Evolutionary conservation across 1,140 invertebrate genomes (phyloP).

Genomic region (Drosophila carrolli): DNA sequence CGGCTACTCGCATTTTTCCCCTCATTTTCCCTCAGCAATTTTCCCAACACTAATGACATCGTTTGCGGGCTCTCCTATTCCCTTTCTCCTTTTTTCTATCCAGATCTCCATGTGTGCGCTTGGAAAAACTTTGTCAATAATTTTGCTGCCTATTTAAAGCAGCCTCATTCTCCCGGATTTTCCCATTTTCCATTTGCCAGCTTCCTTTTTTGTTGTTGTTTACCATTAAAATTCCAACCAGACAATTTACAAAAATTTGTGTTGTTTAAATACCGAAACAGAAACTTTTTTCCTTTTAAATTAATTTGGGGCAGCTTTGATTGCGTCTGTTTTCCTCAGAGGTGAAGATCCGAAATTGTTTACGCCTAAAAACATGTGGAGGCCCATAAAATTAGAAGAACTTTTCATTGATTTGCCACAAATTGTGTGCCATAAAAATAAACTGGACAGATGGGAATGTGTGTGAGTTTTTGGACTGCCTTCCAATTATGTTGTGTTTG

Average conservation of each 20-base stretch:
- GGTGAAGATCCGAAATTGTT: slow-evolving; percentile 54
- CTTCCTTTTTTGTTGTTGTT: slow-evolving; percentile 31
- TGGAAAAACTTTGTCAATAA: slow-evolving; percentile 75
- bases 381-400: slow-evolving; percentile 55
- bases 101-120: slow-evolving; percentile 56
- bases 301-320: slow-evolving; percentile 80
- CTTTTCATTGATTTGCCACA: slow-evolving; percentile 79
- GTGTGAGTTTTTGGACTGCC: background rate
- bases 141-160: slow-evolving; percentile 79
- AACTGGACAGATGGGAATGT: slow-evolving; percentile 38
- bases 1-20: slow-evolving; percentile 9
- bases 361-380: slow-evolving; percentile 67
- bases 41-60: slow-evolving; percentile 71
- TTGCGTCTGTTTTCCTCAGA: slow-evolving; percentile 58
- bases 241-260: slow-evolving; percentile 81
- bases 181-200: slow-evolving; percentile 17
- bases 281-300: slow-evolving; percentile 69
- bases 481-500: slow-evolving; percentile 63
- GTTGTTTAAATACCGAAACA: slow-evolving; percentile 75
- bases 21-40: slow-evolving; percentile 4
- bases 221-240: slow-evolving; percentile 80
- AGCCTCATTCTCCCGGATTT: slow-evolving; percentile 39
- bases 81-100: slow-evolving; percentile 1
- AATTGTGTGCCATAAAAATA: slow-evolving; percentile 78
- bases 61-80: slow-evolving; percentile 58